phyloP scores from a whole-genome alignment of 1,140 invertebrate genomes.

The Hermatobates lingyangjiaoensis region DNA sequence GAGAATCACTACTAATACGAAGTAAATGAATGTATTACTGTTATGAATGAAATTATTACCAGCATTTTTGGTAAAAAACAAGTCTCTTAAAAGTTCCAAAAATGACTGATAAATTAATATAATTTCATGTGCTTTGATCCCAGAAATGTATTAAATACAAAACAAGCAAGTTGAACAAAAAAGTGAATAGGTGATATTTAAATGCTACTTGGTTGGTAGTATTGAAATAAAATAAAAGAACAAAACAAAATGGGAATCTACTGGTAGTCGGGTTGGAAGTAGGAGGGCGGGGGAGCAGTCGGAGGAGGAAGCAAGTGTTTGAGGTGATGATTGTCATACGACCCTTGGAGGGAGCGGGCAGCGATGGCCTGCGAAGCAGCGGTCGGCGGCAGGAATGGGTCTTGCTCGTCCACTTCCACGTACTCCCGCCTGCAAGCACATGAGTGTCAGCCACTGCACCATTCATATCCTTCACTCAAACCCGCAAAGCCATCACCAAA shows the following conservation, averaged over 20 bases:
- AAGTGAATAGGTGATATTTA: not conserved
- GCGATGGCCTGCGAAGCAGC: slow-evolving; percentile 40
- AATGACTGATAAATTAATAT: slow-evolving; percentile 1
- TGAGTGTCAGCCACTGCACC: no score
- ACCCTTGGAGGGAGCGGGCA: slow-evolving; percentile 40
- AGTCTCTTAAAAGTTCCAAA: slow-evolving; percentile 2
- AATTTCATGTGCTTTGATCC: no score
- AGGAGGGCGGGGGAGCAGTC: slow-evolving; percentile 25
- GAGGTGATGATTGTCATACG: slow-evolving; percentile 23
- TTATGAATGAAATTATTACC: no score
- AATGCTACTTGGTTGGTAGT: slow-evolving; percentile 14
- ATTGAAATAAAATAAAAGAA: slow-evolving; percentile 3
- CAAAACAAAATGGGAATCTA: not conserved
- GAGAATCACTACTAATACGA: no score
- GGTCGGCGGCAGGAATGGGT: slow-evolving; percentile 43
- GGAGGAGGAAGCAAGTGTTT: slow-evolving; percentile 17
- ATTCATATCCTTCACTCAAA: no score
- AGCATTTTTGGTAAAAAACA: no score
- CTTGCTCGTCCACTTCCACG: slow-evolving; percentile 49
- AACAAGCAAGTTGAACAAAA: not conserved
- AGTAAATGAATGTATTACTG: no score
- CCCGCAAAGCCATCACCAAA: no score
- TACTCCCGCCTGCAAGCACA: slow-evolving; percentile 45
- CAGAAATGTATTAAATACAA: no score
- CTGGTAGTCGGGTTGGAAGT: slow-evolving; percentile 21